These are phyloP conservation scores for Cardiocondyla obscurior DNA, from an alignment of 1,140 invertebrate species.

Conservation along the genomic window DNA sequence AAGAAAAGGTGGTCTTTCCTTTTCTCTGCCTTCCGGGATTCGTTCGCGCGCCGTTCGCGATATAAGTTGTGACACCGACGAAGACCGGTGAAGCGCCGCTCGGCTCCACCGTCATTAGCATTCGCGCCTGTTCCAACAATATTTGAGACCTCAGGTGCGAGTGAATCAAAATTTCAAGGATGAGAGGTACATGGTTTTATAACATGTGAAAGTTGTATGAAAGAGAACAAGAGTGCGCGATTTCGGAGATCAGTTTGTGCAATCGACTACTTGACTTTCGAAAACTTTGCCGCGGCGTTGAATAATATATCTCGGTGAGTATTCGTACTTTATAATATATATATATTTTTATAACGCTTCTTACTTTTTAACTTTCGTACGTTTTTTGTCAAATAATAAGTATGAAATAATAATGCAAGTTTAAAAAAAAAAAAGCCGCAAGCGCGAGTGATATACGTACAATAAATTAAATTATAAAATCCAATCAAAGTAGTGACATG, in stretches of 20 bases:
- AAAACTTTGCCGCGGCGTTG: neutral
- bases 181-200: neutral
- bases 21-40: neutral
- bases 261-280: neutral
- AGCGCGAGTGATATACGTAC: too few species aligned
- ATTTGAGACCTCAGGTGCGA: neutral
- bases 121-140: neutral
- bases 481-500: too few species aligned
- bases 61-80: neutral
- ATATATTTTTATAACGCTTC: too few species aligned
- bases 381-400: neutral
- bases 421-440: too few species aligned
- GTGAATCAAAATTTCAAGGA: neutral
- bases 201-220: neutral
- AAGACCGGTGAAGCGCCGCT: neutral
- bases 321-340: neutral
- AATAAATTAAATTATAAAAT: too few species aligned
- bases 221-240: neutral
- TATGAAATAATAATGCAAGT: too few species aligned
- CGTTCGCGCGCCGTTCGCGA: neutral
- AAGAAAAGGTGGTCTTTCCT: neutral
- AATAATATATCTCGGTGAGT: neutral
- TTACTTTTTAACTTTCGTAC: too few species aligned
- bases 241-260: neutral
- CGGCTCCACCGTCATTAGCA: neutral